A percentile compares a stretch with the other conserved stretches of the same genome.
Conservation (phyloP, 2,888 invertebrate species). For the Tuta absoluta region DNA sequence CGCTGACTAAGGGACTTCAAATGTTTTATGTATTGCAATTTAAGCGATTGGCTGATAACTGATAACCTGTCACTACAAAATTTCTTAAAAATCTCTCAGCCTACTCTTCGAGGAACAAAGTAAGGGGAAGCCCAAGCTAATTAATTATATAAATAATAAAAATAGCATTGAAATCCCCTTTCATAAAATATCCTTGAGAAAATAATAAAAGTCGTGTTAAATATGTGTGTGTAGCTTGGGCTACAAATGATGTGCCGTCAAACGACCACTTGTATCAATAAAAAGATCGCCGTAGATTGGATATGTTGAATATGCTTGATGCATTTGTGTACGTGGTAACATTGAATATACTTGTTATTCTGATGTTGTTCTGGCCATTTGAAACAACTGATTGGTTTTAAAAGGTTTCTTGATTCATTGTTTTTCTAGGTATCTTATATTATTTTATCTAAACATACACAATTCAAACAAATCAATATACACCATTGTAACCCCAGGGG, state of each 20-base stretch:
- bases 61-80: no score
- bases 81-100: no score
- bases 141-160: no score
- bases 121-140: no score
- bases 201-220: background rate
- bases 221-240: background rate
- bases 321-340: conserved; percentile 18
- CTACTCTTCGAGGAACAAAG: no score
- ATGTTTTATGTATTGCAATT: no score
- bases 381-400: background rate
- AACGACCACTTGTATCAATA: conserved; percentile 52
- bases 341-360: background rate
- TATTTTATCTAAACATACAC: no score
- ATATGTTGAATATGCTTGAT: conserved; percentile 20
- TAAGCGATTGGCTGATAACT: no score
- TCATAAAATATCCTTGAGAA: background rate
- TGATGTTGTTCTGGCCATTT: background rate
- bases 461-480: no score
- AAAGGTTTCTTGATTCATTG: background rate
- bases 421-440: background rate
- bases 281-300: conserved; percentile 31
- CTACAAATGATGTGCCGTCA: conserved; percentile 23
- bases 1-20: no score
- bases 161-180: no score
- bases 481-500: no score